Percentiles rank a stretch among this genome's conserved stretches.
Conservation (phyloP, 2,888 invertebrate genomes). For the Ichneumoninae sp. region DNA sequence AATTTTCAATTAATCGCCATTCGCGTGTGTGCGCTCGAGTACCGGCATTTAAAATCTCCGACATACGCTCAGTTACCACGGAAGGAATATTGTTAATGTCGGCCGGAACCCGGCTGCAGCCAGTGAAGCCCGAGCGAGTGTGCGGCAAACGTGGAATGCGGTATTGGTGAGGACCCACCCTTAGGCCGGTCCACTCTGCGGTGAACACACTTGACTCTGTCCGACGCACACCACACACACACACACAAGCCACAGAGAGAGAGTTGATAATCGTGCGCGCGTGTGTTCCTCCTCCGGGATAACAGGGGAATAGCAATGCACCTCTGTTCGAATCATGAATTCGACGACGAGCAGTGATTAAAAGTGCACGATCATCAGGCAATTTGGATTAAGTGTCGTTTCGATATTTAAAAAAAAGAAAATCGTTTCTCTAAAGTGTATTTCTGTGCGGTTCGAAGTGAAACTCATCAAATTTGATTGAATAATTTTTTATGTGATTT, state of each 20-base stretch:
- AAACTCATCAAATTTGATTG: neutral
- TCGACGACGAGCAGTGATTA: slow-evolving; percentile 10
- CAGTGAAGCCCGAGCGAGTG: slow-evolving; percentile 42
- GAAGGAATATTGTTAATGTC: slow-evolving; percentile 36
- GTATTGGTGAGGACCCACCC: slow-evolving; percentile 66
- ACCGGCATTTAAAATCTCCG: neutral
- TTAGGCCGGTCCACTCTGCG: slow-evolving; percentile 60
- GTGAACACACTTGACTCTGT: slow-evolving; percentile 40
- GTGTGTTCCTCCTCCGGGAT: neutral
- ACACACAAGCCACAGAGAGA: neutral
- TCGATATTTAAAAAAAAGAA: neutral
- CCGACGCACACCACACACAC: slow-evolving; percentile 5
- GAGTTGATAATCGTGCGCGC: slow-evolving; percentile 31
- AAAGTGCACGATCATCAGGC: neutral
- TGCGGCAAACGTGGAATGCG: slow-evolving; percentile 66
- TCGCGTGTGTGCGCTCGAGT: neutral
- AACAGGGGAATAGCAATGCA: neutral
- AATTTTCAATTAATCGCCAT: neutral
- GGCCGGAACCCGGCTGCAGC: neutral
- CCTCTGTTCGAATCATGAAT: slow-evolving; percentile 14
- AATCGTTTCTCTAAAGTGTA: neutral
- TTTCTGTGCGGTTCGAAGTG: slow-evolving; percentile 13
- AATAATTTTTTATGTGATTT: neutral
- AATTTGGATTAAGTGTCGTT: slow-evolving; percentile 38
- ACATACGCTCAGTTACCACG: neutral